Conservation (phyloP, 2,888 invertebrate species). For the Andricus curvator region DNA sequence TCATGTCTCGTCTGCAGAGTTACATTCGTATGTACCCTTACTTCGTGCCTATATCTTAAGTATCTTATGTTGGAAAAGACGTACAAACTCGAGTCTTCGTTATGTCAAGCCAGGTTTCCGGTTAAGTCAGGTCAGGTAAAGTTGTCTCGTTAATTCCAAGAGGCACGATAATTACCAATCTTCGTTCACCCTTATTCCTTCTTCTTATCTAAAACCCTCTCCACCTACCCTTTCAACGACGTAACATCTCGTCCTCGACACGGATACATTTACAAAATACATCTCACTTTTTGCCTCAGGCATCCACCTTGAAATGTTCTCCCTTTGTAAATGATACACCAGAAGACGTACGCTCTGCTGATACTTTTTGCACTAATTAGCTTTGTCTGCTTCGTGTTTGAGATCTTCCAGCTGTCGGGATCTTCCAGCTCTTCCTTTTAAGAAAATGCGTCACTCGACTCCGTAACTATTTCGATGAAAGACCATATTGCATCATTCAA, state of each 20-base stretch:
- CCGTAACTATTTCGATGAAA: neutral
- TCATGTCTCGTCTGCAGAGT: neutral
- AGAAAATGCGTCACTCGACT: constrained; percentile 15
- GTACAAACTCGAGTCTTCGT: constrained; percentile 56
- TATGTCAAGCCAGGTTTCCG: constrained; percentile 53
- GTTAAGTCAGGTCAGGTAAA: constrained; percentile 58
- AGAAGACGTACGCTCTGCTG: neutral
- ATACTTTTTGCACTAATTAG: constrained; percentile 41
- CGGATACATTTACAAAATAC: neutral
- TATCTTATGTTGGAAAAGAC: constrained; percentile 55
- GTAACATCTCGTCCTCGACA: constrained; percentile 4
- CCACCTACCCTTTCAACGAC: neutral
- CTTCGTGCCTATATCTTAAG: constrained; percentile 44
- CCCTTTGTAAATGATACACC: constrained; percentile 39
- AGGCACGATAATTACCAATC: constrained; percentile 60
- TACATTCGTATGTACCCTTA: neutral
- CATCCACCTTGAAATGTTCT: constrained; percentile 22
- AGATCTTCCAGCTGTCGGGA: constrained; percentile 13
- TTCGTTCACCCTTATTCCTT: constrained; percentile 49
- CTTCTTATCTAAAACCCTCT: neutral
- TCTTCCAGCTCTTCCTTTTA: neutral
- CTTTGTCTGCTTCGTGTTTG: constrained; percentile 21
- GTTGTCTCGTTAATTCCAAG: constrained; percentile 59
- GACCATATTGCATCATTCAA: constrained; percentile 2
- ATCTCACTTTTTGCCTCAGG: constrained; percentile 25